phyloP scores from a whole-genome alignment of 1,140 invertebrate species.

The Drosophila guanche region DNA sequence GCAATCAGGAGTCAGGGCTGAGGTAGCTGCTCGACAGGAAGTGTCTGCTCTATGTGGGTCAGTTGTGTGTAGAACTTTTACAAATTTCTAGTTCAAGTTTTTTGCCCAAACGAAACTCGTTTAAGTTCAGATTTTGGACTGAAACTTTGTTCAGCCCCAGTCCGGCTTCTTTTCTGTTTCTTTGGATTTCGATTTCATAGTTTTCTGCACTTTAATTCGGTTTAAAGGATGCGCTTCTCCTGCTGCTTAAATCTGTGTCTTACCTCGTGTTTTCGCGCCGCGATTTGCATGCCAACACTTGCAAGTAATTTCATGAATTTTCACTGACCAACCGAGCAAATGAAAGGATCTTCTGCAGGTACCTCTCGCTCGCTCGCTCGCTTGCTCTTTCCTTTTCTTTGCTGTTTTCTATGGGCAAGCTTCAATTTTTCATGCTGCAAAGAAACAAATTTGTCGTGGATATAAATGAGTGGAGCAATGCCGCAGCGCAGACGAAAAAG shows the following conservation, averaged over 20 bases:
- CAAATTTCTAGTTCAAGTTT: constrained; percentile 25
- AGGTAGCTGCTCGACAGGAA: too few species aligned
- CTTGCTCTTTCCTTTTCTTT: background rate
- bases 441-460: constrained; percentile 16
- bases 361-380: background rate
- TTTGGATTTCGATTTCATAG: background rate
- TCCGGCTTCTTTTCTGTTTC: background rate
- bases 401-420: background rate
- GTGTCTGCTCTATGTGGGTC: constrained; percentile 19
- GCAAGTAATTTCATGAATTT: too few species aligned
- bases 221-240: too few species aligned
- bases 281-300: too few species aligned
- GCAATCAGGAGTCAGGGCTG: too few species aligned
- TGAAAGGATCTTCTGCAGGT: too few species aligned
- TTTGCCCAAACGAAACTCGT: constrained; percentile 21
- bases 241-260: too few species aligned
- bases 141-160: constrained; percentile 1
- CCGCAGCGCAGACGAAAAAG: constrained; percentile 6
- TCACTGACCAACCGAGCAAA: too few species aligned
- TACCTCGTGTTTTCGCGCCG: too few species aligned
- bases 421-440: constrained; percentile 40
- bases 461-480: constrained; percentile 7
- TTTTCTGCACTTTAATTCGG: too few species aligned
- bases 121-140: constrained; percentile 9
- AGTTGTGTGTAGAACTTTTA: constrained; percentile 20